A percentile compares a stretch with the other conserved stretches of the same genome.
Conservation (phyloP, 2,888 invertebrate species). For the Dasysyrphus albostriatus region DNA sequence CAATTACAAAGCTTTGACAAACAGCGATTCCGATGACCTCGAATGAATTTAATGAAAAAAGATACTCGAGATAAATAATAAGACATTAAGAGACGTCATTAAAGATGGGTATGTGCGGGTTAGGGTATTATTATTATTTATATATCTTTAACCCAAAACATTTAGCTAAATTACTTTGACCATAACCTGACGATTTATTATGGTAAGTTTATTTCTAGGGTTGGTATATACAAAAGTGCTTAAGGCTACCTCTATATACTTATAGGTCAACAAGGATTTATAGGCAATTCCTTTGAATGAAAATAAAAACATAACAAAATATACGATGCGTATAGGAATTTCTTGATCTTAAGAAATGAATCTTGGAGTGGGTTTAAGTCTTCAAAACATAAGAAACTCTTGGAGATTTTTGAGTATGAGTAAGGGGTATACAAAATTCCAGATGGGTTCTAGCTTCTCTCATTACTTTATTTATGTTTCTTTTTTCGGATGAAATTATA, state of each 20-base stretch:
- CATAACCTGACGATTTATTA: slow-evolving; percentile 31
- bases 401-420: background rate
- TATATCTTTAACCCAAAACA: slow-evolving; percentile 40
- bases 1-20: slow-evolving; percentile 26
- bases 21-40: slow-evolving; percentile 14
- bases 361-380: background rate
- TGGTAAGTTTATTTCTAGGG: slow-evolving; percentile 14
- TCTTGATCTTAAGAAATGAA: background rate
- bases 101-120: background rate
- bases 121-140: slow-evolving; percentile 32
- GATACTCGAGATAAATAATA: slow-evolving; percentile 1
- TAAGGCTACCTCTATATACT: slow-evolving; percentile 9
- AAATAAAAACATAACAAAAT: background rate
- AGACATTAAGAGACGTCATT: background rate
- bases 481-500: too few relatives aligned
- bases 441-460: background rate
- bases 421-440: too few relatives aligned
- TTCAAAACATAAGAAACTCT: background rate
- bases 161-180: slow-evolving; percentile 38
- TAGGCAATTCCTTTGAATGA: slow-evolving; percentile 15
- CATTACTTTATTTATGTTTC: too few relatives aligned
- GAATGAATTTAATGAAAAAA: slow-evolving; percentile 33
- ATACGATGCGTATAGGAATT: background rate
- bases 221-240: background rate
- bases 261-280: slow-evolving; percentile 23